Evolutionary conservation across 2,797 vertebrate species (phyloP), one percentile per base, ranked within the genome.

Genomic region (Mormyrops boulengeri): DNA sequence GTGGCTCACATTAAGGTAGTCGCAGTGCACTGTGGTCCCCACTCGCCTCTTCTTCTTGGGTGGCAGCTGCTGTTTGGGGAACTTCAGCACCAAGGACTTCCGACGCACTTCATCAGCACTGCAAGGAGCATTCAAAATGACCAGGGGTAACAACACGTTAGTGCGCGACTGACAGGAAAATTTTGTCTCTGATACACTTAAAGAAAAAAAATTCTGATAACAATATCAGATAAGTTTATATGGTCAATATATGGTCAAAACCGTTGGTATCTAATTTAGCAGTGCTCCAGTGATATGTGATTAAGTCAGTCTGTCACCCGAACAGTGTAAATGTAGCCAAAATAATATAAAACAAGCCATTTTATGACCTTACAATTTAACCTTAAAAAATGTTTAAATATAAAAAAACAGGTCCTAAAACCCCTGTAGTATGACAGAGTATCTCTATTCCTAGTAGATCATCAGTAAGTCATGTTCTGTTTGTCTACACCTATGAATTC

Each of bases 11-110:
- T 98, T 99, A 84, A 99, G 96, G 91, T 99, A 99, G 94, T 99
- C 99, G 85, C 99, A 99, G 92, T 99, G 99, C 91, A 99, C 96
- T 0, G 98, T 98, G 14, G 97, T 99, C 91, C 98, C 98, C 0
- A 99, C 97, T 0, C 98, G 96, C 7, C 98, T 96, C 93, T 99
- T 99, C 96, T 99, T 99, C 95, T 99, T 99, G 0, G 94, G 97
- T 89, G 99, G 99, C 85, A 99, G 97, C 93, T 99, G 99, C 90
- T 99, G 99, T 92, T 99, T 99, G 88, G 98, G 98, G 93, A 99
- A 99, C 94, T 99, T 99, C 90, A 99, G 96, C 73, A 99, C 99
- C 93, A 99, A 94, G 12, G 99, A 99, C 92, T 99, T 99, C 93
- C 99, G 96, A 88, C 98, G 97, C 90, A 99, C 98, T 88, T 99